These are phyloP conservation scores for Macrostomum lignano DNA, from an alignment of 1,140 invertebrate species.

Conservation along the genomic window DNA sequence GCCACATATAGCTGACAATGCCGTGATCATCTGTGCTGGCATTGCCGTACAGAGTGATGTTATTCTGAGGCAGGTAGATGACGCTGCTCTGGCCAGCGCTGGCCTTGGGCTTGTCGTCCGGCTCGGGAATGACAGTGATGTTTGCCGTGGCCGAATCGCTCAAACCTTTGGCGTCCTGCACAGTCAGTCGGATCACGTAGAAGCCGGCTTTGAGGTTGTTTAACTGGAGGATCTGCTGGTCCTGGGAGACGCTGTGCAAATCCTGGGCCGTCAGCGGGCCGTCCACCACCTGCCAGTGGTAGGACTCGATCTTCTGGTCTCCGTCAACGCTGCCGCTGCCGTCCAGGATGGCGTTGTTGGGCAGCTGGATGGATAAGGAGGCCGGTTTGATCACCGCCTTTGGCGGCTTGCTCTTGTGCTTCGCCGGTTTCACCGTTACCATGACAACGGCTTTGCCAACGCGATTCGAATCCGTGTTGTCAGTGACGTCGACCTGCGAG, in stretches of 20 bases:
- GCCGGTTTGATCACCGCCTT: slow-evolving; percentile 52
- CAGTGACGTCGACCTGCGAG: too few relatives aligned
- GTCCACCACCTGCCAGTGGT: slow-evolving; percentile 64
- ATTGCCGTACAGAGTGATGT: slow-evolving; percentile 58
- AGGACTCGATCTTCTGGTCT: slow-evolving; percentile 49
- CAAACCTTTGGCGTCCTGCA: slow-evolving; percentile 60
- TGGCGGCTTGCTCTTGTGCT: slow-evolving; percentile 51
- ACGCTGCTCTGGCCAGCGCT: slow-evolving; percentile 67
- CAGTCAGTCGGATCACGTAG: slow-evolving; percentile 61
- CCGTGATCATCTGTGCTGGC: slow-evolving; percentile 65
- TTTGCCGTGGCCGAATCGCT: slow-evolving; percentile 57
- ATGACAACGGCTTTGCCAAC: too few relatives aligned
- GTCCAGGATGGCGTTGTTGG: slow-evolving; percentile 62
- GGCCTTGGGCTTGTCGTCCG: slow-evolving; percentile 66
- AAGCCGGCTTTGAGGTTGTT: slow-evolving; percentile 53
- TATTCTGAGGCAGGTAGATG: slow-evolving; percentile 54
- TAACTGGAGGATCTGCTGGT: slow-evolving; percentile 50
- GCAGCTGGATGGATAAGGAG: slow-evolving; percentile 52
- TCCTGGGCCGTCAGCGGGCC: slow-evolving; percentile 56
- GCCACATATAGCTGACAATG: slow-evolving; percentile 74
- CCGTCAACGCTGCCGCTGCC: slow-evolving; percentile 45
- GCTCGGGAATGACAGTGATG: slow-evolving; percentile 42
- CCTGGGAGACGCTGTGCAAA: slow-evolving; percentile 38
- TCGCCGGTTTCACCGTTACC: too few relatives aligned
- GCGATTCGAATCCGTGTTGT: too few relatives aligned